Evolutionary conservation across 1,140 invertebrate species (phyloP).

Genomic region (Caligus rogercresseyi): DNA sequence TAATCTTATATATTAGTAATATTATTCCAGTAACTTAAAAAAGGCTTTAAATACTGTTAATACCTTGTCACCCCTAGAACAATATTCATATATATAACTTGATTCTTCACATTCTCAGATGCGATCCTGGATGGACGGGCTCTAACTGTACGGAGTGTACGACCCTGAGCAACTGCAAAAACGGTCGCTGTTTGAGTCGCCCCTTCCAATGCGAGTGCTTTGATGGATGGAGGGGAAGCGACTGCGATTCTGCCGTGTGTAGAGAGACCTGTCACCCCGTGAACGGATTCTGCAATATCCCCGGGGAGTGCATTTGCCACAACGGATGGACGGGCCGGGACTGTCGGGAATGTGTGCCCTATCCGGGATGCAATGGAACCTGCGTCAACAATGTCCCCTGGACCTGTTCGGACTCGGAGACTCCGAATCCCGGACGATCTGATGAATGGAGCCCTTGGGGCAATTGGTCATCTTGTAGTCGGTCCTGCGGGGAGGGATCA

Average conservation of each 20-base stretch:
- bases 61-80: too few relatives aligned
- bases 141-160: neutral
- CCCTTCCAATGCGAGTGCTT: slow-evolving; percentile 38
- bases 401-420: neutral
- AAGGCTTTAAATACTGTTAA: too few relatives aligned
- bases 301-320: neutral
- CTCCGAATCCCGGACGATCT: neutral
- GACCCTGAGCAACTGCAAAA: neutral
- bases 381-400: neutral
- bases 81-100: too few relatives aligned
- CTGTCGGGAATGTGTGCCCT: neutral
- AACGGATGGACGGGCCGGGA: neutral
- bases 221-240: slow-evolving; percentile 34
- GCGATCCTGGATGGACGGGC: neutral
- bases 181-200: slow-evolving; percentile 21
- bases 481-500: neutral
- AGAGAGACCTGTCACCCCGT: neutral
- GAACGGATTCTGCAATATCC: neutral
- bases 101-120: neutral
- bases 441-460: neutral
- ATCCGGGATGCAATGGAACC: neutral
- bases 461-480: neutral
- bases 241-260: neutral
- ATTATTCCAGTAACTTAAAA: too few relatives aligned
- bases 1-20: too few relatives aligned